Evolutionary conservation across 1,140 invertebrate species (phyloP).

Genomic region (Brachystomella parvula): DNA sequence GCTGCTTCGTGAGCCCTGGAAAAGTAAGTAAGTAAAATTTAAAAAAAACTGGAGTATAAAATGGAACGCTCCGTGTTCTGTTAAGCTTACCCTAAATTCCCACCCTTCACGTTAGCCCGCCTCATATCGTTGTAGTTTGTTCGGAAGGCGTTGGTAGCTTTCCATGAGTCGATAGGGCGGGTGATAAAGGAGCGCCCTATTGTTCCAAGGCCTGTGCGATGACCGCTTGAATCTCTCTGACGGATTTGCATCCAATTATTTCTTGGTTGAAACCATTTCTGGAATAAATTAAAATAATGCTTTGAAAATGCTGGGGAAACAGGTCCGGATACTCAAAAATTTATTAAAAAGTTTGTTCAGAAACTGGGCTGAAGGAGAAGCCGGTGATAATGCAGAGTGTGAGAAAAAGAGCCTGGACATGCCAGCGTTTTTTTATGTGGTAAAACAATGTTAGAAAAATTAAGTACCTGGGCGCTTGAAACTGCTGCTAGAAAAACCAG

Average conservation of each 20-base stretch:
- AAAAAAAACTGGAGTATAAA: background rate
- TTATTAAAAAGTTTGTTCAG: no score
- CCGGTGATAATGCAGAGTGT: no score
- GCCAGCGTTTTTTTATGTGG: no score
- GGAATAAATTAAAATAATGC: background rate
- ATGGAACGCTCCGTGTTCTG: background rate
- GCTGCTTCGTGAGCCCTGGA: slow-evolving; percentile 1
- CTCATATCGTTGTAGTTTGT: slow-evolving; percentile 4
- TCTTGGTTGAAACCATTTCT: background rate
- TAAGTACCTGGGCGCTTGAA: no score
- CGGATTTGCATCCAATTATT: background rate
- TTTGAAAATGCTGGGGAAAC: no score
- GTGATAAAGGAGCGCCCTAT: background rate
- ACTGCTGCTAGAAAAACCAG: no score
- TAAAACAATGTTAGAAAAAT: no score
- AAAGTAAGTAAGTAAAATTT: background rate
- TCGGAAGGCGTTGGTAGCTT: background rate
- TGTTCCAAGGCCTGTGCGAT: slow-evolving; percentile 7
- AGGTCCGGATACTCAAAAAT: no score
- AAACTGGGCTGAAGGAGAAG: no score
- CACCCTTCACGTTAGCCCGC: background rate
- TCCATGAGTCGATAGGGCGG: background rate
- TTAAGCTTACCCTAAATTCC: slow-evolving; percentile 5
- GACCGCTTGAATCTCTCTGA: background rate
- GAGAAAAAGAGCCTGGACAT: no score